Percentiles rank a stretch among this genome's conserved stretches.
phyloP scores from a whole-genome alignment of 30 jellyfish, hydroid and myxozoan species.

The Aurelia aurita region DNA sequence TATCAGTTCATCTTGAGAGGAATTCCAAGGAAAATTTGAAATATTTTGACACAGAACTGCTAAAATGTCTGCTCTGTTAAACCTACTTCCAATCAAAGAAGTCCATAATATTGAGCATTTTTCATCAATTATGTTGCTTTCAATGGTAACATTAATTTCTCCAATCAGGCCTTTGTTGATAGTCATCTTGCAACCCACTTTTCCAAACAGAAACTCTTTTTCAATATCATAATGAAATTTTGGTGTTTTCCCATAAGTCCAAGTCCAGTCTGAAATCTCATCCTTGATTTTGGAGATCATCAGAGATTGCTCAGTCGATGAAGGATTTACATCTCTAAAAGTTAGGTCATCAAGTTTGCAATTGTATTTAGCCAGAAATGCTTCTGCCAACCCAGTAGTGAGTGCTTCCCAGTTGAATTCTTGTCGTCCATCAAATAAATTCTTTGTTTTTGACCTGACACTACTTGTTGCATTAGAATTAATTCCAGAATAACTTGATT shows the following conservation, averaged over 20 bases:
- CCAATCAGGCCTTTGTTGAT: constrained; percentile 46
- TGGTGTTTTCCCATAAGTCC: constrained; percentile 97
- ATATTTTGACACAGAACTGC: constrained; percentile 10
- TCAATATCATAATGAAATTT: constrained; percentile 51
- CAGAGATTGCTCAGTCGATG: not conserved
- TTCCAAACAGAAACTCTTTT: constrained; percentile 17
- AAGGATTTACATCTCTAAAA: constrained; percentile 40
- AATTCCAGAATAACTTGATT: constrained; percentile 61
- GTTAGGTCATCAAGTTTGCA: too few species aligned
- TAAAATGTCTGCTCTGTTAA: constrained; percentile 39
- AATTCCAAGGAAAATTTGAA: not conserved
- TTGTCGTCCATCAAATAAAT: constrained; percentile 48
- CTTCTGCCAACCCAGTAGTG: constrained; percentile 30
- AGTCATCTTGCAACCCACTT: constrained; percentile 10
- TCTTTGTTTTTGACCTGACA: constrained; percentile 73
- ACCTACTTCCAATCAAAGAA: constrained; percentile 43
- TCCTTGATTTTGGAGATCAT: constrained; percentile 2
- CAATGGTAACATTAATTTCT: constrained; percentile 7
- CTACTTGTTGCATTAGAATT: constrained; percentile 90
- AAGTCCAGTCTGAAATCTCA: constrained; percentile 77
- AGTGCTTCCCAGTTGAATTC: constrained; percentile 51
- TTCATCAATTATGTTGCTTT: not conserved
- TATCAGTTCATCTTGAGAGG: not conserved
- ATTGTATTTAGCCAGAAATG: constrained; percentile 9
- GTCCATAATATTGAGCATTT: not conserved